A percentile compares a stretch with the other conserved stretches of the same genome.
Conservation (phyloP, 2,113 vertebrate genomes). For the Mesoclemmys tuberculata region DNA sequence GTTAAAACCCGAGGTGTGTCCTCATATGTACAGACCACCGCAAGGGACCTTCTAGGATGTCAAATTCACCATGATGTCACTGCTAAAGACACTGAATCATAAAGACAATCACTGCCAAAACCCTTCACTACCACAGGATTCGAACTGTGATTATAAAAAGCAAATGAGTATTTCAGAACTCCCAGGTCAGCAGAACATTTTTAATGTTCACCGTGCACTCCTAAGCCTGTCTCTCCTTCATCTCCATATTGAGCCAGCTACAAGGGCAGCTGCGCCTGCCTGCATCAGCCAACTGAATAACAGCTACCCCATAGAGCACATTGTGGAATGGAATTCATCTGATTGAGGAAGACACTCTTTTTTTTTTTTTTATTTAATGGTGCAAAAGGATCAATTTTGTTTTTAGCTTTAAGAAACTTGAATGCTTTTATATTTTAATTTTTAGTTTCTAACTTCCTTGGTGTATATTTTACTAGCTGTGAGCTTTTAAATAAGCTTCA, state of each 20-base stretch:
- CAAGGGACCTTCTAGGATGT: slow-evolving; percentile 75
- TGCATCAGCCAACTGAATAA: slow-evolving; percentile 35
- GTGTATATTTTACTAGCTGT: slow-evolving; percentile 96
- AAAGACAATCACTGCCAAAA: slow-evolving; percentile 87
- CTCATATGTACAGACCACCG: slow-evolving; percentile 75
- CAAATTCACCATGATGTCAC: slow-evolving; percentile 78
- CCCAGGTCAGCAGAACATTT: slow-evolving; percentile 66
- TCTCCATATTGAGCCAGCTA: slow-evolving; percentile 55
- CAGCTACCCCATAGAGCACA: slow-evolving; percentile 43
- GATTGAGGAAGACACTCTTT: slow-evolving; percentile 66
- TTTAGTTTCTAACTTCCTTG: slow-evolving; percentile 86
- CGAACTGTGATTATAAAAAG: slow-evolving; percentile 60
- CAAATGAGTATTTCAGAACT: slow-evolving; percentile 48
- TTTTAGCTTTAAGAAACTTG: slow-evolving; percentile 87
- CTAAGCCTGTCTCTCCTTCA: slow-evolving; percentile 6
- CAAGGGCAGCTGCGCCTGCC: slow-evolving; percentile 58
- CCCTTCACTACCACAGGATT: slow-evolving; percentile 69
- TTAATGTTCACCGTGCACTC: slow-evolving; percentile 35
- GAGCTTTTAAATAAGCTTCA: slow-evolving; percentile 88
- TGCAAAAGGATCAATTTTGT: slow-evolving; percentile 87
- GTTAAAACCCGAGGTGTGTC: slow-evolving; percentile 85
- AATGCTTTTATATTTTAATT: slow-evolving; percentile 87
- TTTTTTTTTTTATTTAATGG: slow-evolving; percentile 86
- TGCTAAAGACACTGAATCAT: slow-evolving; percentile 81
- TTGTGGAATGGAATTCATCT: slow-evolving; percentile 49